Evolutionary conservation across 1,140 invertebrate species (phyloP).

Genomic region (Drosophila carrolli): DNA sequence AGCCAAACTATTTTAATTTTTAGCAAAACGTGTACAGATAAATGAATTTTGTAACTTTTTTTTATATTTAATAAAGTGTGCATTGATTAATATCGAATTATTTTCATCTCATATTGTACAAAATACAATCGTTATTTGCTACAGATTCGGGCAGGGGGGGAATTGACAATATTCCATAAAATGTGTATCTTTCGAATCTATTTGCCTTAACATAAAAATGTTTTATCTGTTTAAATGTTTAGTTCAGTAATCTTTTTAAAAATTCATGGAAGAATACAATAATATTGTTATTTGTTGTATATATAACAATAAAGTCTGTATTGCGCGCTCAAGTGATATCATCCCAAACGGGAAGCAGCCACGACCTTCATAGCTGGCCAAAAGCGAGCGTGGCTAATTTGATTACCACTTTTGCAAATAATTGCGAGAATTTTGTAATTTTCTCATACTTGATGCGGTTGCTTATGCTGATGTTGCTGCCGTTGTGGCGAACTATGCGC

Average conservation of each 20-base stretch:
- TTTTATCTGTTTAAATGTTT: no score
- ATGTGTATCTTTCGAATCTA: no score
- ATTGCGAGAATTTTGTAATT: conserved; percentile 50
- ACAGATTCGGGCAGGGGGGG: no score
- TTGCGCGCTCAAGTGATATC: conserved; percentile 19
- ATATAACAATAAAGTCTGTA: background rate
- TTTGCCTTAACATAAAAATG: no score
- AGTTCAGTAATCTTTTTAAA: no score
- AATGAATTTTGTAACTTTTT: conserved; percentile 1
- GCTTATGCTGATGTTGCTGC: background rate
- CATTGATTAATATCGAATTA: background rate
- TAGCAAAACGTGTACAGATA: conserved; percentile 1
- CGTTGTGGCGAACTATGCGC: conserved; percentile 1
- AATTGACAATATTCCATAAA: no score
- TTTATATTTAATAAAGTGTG: conserved; percentile 34
- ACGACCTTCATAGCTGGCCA: conserved; percentile 19
- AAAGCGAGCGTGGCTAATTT: conserved; percentile 35
- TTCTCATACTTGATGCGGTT: conserved; percentile 30
- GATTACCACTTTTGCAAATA: conserved; percentile 29
- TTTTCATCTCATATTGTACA: no score
- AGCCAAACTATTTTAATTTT: background rate
- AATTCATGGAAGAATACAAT: no score
- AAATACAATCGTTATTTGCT: no score
- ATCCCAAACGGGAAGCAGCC: conserved; percentile 8
- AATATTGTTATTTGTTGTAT: background rate